These are phyloP conservation scores for Corythucha ciliata DNA, from an alignment of 2,888 invertebrate genomes.

Conservation along the genomic window DNA sequence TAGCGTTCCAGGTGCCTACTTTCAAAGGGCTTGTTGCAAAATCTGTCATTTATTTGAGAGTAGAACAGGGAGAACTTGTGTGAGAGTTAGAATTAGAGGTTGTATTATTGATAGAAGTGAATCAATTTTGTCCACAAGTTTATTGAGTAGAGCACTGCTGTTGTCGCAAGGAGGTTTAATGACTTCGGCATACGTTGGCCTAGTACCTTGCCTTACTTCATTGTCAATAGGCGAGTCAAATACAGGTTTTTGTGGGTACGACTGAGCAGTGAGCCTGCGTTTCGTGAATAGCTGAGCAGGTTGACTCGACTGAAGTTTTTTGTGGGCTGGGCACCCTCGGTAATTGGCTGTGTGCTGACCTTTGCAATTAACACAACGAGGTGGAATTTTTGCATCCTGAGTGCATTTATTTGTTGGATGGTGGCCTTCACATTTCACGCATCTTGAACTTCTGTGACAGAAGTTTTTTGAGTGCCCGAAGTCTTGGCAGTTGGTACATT, in stretches of 20 bases:
- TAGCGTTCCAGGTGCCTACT: slow-evolving; percentile 8
- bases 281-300: no score
- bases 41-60: neutral
- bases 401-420: slow-evolving; percentile 3
- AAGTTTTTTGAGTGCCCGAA: slow-evolving; percentile 11
- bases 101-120: neutral
- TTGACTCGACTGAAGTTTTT: neutral
- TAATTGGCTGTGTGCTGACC: slow-evolving; percentile 5
- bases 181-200: no score
- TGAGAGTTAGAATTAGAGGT: neutral
- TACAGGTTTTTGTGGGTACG: no score
- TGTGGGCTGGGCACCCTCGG: slow-evolving; percentile 9
- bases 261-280: no score
- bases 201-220: no score
- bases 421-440: slow-evolving; percentile 9
- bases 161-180: no score
- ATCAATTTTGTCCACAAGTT: slow-evolving; percentile 14
- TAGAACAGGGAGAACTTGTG: neutral
- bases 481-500: slow-evolving; percentile 8
- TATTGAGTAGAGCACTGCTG: neutral
- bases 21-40: neutral
- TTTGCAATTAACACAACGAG: slow-evolving; percentile 3
- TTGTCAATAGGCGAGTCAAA: no score
- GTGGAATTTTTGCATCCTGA: neutral
- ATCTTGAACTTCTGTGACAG: neutral